phyloP scores from a whole-genome alignment of 2,888 invertebrate genomes.

The Hermaeophaga mercurialis region DNA sequence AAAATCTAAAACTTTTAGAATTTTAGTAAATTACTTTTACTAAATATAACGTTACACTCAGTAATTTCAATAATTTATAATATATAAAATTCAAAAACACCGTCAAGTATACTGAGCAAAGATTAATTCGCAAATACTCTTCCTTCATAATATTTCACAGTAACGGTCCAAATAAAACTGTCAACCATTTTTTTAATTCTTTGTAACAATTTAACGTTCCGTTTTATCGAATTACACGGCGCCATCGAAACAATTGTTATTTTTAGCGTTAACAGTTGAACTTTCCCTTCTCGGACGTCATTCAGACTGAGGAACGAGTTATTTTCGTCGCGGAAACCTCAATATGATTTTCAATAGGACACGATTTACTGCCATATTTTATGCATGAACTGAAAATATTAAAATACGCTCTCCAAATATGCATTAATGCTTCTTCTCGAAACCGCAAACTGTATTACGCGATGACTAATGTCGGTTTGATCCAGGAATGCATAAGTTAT shows the following conservation, averaged over 20 bases:
- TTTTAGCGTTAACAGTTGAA: constrained; percentile 10
- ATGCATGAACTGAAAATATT: constrained; percentile 31
- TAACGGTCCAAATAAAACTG: constrained; percentile 1
- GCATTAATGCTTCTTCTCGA: constrained; percentile 23
- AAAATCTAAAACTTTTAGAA: too few species aligned
- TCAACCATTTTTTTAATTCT: constrained; percentile 1
- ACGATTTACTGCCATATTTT: constrained; percentile 31
- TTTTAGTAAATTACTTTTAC: too few species aligned
- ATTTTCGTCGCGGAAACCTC: constrained; percentile 26
- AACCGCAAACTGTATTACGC: too few species aligned
- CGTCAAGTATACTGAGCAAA: too few species aligned
- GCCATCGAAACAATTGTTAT: constrained; percentile 14
- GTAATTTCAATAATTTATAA: too few species aligned
- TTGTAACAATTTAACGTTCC: constrained; percentile 1
- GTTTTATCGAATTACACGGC: constrained; percentile 8
- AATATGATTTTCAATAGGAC: constrained; percentile 31
- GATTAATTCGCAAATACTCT: too few species aligned
- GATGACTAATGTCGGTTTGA: constrained; percentile 19
- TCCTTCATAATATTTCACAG: too few species aligned
- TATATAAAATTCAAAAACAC: too few species aligned
- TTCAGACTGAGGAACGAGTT: constrained; percentile 23
- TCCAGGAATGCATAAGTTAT: constrained; percentile 11
- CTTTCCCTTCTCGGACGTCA: constrained; percentile 4
- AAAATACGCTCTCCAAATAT: constrained; percentile 25
- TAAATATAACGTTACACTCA: too few species aligned